These are phyloP conservation scores for Hephaestus fuliginosus DNA, from an alignment of 2,797 vertebrate genomes.

Conservation along the genomic window DNA sequence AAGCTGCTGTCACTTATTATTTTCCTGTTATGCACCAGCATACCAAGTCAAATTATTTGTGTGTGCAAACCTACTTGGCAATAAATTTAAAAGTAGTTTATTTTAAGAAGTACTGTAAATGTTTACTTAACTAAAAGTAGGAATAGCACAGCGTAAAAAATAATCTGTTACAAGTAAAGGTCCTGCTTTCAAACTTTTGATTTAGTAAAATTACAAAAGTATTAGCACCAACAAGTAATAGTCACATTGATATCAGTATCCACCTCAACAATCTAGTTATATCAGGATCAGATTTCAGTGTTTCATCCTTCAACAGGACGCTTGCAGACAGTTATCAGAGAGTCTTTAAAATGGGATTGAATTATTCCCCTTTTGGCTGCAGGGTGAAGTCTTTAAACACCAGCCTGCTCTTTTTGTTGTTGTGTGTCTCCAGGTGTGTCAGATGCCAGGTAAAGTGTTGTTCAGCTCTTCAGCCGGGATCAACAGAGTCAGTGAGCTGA, in stretches of 20 bases:
- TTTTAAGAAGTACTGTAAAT: background rate
- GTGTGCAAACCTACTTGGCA: no score
- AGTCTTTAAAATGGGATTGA: background rate
- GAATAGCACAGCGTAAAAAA: no score
- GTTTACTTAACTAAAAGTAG: no score
- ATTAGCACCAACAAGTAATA: no score
- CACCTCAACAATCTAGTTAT: background rate
- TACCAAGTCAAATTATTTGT: no score
- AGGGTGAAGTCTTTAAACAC: background rate
- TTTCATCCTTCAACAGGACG: background rate
- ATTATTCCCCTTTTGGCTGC: background rate
- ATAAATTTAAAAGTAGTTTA: background rate
- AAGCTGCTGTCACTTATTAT: no score
- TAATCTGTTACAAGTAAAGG: no score
- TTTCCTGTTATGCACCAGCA: no score
- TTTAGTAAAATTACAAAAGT: no score
- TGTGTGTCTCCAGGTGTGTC: constrained; percentile 85
- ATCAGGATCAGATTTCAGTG: background rate
- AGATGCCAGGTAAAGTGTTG: constrained; percentile 91
- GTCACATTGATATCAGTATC: background rate
- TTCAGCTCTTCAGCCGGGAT: constrained; percentile 85
- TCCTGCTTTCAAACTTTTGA: no score
- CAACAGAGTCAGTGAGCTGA: constrained; percentile 82
- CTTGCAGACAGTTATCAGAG: fast-evolving
- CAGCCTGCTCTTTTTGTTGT: background rate